Evolutionary conservation across 2,113 vertebrate genomes (phyloP).

Genomic region (Hirundichthys speculiger): DNA sequence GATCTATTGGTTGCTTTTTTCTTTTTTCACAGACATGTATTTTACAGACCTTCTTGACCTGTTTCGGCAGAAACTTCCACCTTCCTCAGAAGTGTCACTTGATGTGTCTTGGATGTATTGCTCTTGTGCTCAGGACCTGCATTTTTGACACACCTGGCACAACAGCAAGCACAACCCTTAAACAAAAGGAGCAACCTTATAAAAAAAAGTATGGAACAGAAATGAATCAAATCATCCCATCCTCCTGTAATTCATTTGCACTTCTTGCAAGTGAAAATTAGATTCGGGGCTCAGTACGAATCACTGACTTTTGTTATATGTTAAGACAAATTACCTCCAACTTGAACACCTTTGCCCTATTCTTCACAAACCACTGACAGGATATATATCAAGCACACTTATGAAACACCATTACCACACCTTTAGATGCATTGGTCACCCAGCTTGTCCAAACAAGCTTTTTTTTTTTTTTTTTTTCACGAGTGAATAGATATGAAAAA

Average conservation of each 20-base stretch:
- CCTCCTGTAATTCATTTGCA: slow-evolving; percentile 40
- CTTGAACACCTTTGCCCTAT: slow-evolving; percentile 53
- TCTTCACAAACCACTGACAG: slow-evolving; percentile 43
- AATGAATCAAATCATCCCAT: slow-evolving; percentile 32
- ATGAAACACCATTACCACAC: slow-evolving; percentile 73
- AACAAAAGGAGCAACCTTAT: slow-evolving; percentile 28
- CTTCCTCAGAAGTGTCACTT: no score
- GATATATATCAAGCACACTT: slow-evolving; percentile 64
- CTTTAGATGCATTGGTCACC: slow-evolving; percentile 54
- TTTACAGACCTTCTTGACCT: no score
- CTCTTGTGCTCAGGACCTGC: no score
- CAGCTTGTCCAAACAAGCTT: slow-evolving; percentile 64
- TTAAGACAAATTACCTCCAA: slow-evolving; percentile 50
- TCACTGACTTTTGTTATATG: slow-evolving; percentile 46
- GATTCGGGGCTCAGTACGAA: slow-evolving; percentile 47
- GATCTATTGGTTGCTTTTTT: no score
- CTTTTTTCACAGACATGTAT: no score
- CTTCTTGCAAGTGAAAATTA: slow-evolving; percentile 45
- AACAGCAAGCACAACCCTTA: slow-evolving; percentile 4
- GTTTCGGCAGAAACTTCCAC: no score
- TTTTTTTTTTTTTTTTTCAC: slow-evolving; percentile 37
- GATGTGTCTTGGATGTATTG: no score
- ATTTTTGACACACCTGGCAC: neutral
- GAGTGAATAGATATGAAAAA: slow-evolving; percentile 44
- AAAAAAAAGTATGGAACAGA: slow-evolving; percentile 5